Conservation (phyloP, 1,140 invertebrate genomes). For the Magallana gigas region DNA sequence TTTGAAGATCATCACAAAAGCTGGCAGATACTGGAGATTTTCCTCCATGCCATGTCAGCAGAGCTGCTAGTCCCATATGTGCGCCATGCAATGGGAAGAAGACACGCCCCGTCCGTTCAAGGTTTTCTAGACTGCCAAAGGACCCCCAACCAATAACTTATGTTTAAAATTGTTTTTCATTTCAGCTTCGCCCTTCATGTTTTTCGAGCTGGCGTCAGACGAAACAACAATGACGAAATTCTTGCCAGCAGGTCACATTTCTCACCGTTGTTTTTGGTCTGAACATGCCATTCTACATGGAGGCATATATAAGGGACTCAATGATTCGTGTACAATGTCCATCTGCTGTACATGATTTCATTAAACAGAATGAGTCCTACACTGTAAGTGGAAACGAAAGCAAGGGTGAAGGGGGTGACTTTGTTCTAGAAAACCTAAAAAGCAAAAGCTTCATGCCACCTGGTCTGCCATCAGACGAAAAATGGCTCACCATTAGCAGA, state of each 20-base stretch:
- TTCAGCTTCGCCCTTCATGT: background rate
- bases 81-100: too few relatives aligned
- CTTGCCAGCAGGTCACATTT: constrained; percentile 16
- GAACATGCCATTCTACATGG: constrained; percentile 32
- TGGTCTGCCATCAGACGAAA: background rate
- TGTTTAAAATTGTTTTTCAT: background rate
- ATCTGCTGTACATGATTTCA: background rate
- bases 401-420: constrained; percentile 45
- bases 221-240: background rate
- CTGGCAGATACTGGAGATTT: constrained; percentile 32
- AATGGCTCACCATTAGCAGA: background rate
- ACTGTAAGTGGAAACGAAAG: background rate
- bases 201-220: constrained; percentile 6
- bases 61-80: constrained; percentile 7
- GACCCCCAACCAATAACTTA: background rate
- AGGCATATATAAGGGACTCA: background rate
- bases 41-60: background rate
- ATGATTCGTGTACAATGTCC: constrained; percentile 16
- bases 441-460: constrained; percentile 31
- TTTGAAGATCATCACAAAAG: background rate
- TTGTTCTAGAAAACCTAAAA: constrained; percentile 31
- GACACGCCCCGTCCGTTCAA: too few relatives aligned
- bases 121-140: background rate
- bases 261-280: constrained; percentile 30
- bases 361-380: background rate